Evolutionary conservation across 1,140 invertebrate species (phyloP).

Genomic region (Drosophila suzukii): DNA sequence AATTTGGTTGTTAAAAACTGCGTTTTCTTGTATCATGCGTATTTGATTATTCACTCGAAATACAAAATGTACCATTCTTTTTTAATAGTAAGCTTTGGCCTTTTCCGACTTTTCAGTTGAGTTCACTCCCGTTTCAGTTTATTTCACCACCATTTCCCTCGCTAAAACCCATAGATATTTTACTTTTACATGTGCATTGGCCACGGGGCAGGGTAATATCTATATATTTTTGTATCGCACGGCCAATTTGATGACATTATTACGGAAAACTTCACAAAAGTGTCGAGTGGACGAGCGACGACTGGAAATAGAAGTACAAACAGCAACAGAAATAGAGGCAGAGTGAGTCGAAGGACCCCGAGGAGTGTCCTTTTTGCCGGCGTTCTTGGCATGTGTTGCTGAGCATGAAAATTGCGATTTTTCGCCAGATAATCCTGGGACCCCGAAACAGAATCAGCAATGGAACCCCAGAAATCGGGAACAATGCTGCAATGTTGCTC

Average conservation of each 20-base stretch:
- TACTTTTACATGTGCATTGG: conserved; percentile 8
- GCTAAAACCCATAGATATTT: no score
- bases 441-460: conserved; percentile 11
- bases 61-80: background rate
- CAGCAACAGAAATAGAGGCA: background rate
- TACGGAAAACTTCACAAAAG: conserved; percentile 53
- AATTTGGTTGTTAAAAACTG: no score
- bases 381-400: conserved; percentile 49
- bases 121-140: conserved; percentile 8
- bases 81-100: background rate
- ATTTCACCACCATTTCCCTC: background rate
- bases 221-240: conserved; percentile 19
- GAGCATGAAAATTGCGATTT: conserved; percentile 74
- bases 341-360: background rate
- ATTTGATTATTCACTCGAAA: no score
- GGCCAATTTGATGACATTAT: conserved; percentile 71
- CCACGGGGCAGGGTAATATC: conserved; percentile 7
- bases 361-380: conserved; percentile 34
- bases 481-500: conserved; percentile 51
- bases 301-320: no score
- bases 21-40: no score
- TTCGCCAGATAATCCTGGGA: conserved; percentile 63
- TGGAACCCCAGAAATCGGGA: conserved; percentile 22
- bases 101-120: background rate
- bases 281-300: conserved; percentile 18